Evolutionary conservation across 2,113 vertebrate species (phyloP), one percentile per base, ranked within the genome.

Genomic region (Austrofundulus limnaeus): DNA sequence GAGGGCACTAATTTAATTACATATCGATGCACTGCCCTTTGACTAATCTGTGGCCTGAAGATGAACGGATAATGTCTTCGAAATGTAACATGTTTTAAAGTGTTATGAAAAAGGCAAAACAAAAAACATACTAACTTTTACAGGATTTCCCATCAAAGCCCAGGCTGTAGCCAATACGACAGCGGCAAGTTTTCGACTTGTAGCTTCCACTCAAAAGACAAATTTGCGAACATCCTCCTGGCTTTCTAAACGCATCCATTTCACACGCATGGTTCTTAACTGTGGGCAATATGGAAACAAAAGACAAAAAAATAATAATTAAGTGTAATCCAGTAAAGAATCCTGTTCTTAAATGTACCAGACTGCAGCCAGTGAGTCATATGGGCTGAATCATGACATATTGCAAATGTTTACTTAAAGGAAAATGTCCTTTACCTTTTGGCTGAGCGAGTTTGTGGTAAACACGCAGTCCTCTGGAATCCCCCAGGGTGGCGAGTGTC

Each of bases 161-260:
- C 82, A 98, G 83, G 82, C 92, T 92, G 88, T 95, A 98, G 70
- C 96, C 96, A 1, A 90, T 94, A 56, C 93, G 95, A 88, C 97
- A 99, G 81, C 96, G 96, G 88, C 97, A 99, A 45, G 92, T 94
- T 85, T 94, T 88, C 62, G 93, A 92, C 88, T 98, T 99, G 90
- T 98, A 96, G 89, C 91, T 96, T 88, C 92, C 94, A 71, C 96
- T 93, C 79, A 99, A 91, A 59, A 98, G 92, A 89, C 97, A 99
- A 90, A 98, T 89, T 90, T 99, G 96, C 0, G 92, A 92, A 61
- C 97, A 99, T 62, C 95, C 94, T 41, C 97, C 97, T 0, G 92
- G 92, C 87, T 90, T 93, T 48, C 95, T 94, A n/a, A 88, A 89
- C 0, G 92, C 83, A 78, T 94, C 94, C 55, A 53, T 76, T 76